Percentiles rank a stretch among this genome's conserved stretches.
Evolutionary conservation across 2,888 invertebrate species (phyloP).

Genomic region (Drosophila bunnanda): DNA sequence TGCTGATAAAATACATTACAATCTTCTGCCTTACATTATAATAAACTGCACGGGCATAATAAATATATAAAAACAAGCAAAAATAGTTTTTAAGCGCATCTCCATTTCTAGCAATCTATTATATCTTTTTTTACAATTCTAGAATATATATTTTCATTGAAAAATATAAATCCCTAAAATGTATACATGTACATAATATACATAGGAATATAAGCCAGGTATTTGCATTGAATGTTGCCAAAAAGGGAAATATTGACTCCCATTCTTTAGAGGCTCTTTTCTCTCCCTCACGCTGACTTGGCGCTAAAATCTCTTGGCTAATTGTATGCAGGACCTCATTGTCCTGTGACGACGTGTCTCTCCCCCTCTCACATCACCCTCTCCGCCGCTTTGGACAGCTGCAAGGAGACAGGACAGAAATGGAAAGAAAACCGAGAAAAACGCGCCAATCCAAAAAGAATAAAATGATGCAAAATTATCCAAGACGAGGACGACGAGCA

Average conservation of each 20-base stretch:
- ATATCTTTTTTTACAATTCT: too few relatives aligned
- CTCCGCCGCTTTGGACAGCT: constrained; percentile 14
- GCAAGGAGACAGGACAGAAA: constrained; percentile 21
- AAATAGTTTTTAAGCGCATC: too few relatives aligned
- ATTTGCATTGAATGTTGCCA: constrained; percentile 1
- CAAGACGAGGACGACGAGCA: constrained; percentile 35
- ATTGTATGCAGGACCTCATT: constrained; percentile 37
- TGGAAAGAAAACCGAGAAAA: constrained; percentile 27
- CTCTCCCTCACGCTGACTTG: constrained; percentile 44
- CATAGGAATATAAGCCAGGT: neutral
- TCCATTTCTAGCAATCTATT: too few relatives aligned
- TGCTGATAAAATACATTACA: too few relatives aligned
- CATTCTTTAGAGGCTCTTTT: constrained; percentile 17
- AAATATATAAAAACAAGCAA: too few relatives aligned
- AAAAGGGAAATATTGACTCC: constrained; percentile 3
- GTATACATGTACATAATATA: neutral
- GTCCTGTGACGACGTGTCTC: constrained; percentile 32
- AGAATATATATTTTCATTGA: neutral
- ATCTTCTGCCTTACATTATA: too few relatives aligned
- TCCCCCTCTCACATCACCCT: neutral
- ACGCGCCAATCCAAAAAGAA: constrained; percentile 53
- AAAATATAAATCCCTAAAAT: neutral
- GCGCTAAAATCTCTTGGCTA: constrained; percentile 37
- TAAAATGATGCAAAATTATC: constrained; percentile 72
- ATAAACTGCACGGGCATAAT: too few relatives aligned